Conservation (phyloP, 1,140 invertebrate genomes). For the Penaeus vannamei region DNA sequence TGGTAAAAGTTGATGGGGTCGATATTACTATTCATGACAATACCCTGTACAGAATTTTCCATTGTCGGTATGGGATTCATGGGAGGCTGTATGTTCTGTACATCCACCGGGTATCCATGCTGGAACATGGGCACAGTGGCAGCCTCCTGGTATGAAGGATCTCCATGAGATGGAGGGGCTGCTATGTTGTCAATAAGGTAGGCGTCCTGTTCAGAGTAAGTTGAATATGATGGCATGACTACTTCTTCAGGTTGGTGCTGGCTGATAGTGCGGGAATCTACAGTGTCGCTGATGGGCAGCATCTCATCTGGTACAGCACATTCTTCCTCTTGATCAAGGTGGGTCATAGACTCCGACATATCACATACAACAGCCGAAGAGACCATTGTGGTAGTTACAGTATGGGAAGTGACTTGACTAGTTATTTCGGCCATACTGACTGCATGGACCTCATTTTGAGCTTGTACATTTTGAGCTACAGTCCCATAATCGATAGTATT, state of each 20-base stretch:
- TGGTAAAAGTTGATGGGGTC: conserved; percentile 54
- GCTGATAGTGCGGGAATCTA: conserved; percentile 17
- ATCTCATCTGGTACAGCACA: not conserved
- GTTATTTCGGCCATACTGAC: conserved; percentile 17
- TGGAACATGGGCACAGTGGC: conserved; percentile 45
- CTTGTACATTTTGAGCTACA: not conserved
- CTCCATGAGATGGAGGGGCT: conserved; percentile 29
- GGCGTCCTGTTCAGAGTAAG: conserved; percentile 37
- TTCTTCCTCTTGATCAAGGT: conserved; percentile 19
- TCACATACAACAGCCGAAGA: conserved; percentile 11
- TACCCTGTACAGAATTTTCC: conserved; percentile 42
- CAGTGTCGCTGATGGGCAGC: not conserved
- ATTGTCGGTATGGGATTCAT: conserved; percentile 36
- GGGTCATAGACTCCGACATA: conserved; percentile 19
- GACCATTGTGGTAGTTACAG: conserved; percentile 17
- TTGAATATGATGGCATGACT: conserved; percentile 42
- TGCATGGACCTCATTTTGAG: conserved; percentile 1
- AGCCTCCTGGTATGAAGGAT: conserved; percentile 25
- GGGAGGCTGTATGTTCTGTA: conserved; percentile 40
- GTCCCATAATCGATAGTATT: not conserved
- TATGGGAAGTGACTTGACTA: not conserved
- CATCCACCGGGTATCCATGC: conserved; percentile 43
- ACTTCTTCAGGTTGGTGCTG: conserved; percentile 31
- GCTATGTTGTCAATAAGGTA: conserved; percentile 49
- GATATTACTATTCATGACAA: conserved; percentile 41